Percentiles rank a stretch among this genome's conserved stretches.
phyloP scores from a whole-genome alignment of 2,113 vertebrate species.

The Sphyrna mokarran region DNA sequence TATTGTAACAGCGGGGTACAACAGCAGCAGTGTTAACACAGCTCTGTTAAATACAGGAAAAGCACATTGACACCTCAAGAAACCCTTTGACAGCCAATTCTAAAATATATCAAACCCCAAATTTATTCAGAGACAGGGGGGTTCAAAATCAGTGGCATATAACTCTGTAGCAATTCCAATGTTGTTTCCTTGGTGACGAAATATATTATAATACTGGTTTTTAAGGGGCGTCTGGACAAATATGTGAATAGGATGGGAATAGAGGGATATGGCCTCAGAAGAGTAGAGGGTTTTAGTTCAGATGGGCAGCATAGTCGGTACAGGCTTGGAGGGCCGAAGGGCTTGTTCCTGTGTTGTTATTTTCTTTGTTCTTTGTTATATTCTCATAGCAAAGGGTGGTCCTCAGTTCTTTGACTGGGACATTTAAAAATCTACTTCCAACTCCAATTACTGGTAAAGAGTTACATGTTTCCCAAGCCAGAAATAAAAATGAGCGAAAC shows the following conservation, averaged over 20 bases:
- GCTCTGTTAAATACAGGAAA: background rate
- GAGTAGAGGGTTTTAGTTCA: too few relatives aligned
- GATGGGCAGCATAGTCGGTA: too few relatives aligned
- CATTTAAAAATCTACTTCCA: background rate
- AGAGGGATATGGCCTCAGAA: too few relatives aligned
- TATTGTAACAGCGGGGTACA: background rate
- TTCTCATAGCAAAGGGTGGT: background rate
- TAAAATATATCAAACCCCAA: background rate
- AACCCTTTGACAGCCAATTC: background rate
- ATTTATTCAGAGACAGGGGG: background rate
- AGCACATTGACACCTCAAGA: background rate
- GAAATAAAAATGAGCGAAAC: background rate
- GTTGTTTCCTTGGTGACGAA: background rate
- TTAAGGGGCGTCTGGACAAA: too few relatives aligned
- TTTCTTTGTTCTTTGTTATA: background rate
- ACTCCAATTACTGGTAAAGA: background rate
- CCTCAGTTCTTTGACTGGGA: background rate
- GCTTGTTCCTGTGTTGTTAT: too few relatives aligned
- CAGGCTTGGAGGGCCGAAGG: too few relatives aligned
- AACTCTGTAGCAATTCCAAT: background rate
- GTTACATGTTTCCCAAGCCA: background rate
- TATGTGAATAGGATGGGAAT: too few relatives aligned
- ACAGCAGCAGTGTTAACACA: background rate
- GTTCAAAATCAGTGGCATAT: background rate
- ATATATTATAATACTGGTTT: too few relatives aligned